Evolutionary conservation across 2,888 invertebrate genomes (phyloP).

Genomic region (Trachelus iudaicus): DNA sequence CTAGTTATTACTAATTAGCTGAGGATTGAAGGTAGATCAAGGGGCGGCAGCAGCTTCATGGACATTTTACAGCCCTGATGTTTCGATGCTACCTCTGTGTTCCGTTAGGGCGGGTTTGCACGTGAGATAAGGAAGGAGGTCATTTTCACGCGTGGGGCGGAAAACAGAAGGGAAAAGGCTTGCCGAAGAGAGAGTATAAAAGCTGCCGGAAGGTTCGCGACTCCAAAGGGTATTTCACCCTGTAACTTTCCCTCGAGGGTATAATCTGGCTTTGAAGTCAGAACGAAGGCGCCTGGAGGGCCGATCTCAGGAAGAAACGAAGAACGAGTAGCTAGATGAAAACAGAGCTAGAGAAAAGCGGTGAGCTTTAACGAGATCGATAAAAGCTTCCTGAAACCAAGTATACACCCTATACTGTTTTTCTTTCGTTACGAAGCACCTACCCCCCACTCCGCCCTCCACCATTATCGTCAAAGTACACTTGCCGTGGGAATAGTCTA

Average conservation of each 20-base stretch:
- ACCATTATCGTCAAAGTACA: conserved; percentile 13
- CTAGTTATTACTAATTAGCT: background rate
- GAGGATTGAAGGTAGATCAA: background rate
- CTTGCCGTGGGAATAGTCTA: conserved; percentile 16
- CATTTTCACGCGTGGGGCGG: background rate
- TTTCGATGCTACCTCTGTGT: background rate
- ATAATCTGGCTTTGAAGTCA: conserved; percentile 45
- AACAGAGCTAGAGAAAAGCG: conserved; percentile 34
- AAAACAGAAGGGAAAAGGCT: conserved; percentile 12
- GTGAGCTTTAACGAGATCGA: conserved; percentile 54
- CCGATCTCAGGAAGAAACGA: conserved; percentile 36
- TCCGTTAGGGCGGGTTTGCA: background rate
- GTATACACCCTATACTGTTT: background rate
- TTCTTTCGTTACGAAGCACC: background rate
- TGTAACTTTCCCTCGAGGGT: conserved; percentile 38
- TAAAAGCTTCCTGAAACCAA: conserved; percentile 35
- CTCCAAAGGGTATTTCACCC: background rate
- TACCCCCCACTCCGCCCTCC: conserved; percentile 5
- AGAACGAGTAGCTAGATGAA: conserved; percentile 19
- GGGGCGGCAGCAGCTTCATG: background rate
- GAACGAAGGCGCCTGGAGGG: conserved; percentile 15
- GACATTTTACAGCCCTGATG: background rate
- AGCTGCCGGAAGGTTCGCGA: conserved; percentile 10
- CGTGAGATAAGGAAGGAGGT: background rate
- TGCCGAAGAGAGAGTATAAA: conserved; percentile 12